Evolutionary conservation across 2,797 vertebrate species (phyloP), one percentile per base, ranked within the genome.

Genomic region (Ambastaia sidthimunki): DNA sequence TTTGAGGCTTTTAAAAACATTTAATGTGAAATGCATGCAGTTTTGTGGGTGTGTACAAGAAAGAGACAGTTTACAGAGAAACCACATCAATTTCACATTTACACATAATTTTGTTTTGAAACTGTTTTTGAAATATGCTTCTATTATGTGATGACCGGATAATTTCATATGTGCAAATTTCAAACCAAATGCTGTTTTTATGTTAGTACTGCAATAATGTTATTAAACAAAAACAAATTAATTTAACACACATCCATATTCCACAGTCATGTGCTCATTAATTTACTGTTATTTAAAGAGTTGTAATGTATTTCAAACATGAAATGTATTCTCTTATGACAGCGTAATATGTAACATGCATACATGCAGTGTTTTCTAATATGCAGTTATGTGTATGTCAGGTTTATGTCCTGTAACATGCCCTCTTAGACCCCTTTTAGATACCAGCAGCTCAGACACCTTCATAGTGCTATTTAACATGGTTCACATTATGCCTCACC

Each of bases 21-120:
- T 31, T 31, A 31, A 60, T 59, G 50, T 66, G 57, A 73, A 80
- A 73, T 76, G 71, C 70, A 70, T 81, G 71, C 55, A 69, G 12
- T 54, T 77, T 31, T n/a, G 44, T 37, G 52, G 19, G 28, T 67
- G 12, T 63, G 48, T 19, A 67, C 48, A 75, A 59, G 21, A 54
- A 76, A 55, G 16, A 68, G 3, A 69, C 3, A 57, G 52, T 1
- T 41, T 75, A 10, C 0, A 0, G 19, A 41, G 34, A 47, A 67
- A 23, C n/a, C 7, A 25, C 34, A 31, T 31, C 31, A 31, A 18
- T 25, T 11, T 41, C 6, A 55, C 31, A 59, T 28, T 52, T 75
- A 28, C 71, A 16, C 72, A 41, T 60, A 68, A 41, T 6, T n/a
- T 16, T 59, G 60, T 44, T 9, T 47, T 23, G 44, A 47, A 34